Base-by-base conservation (phyloP, 2,113 vertebrate genomes). In the Bos javanicus region DNA sequence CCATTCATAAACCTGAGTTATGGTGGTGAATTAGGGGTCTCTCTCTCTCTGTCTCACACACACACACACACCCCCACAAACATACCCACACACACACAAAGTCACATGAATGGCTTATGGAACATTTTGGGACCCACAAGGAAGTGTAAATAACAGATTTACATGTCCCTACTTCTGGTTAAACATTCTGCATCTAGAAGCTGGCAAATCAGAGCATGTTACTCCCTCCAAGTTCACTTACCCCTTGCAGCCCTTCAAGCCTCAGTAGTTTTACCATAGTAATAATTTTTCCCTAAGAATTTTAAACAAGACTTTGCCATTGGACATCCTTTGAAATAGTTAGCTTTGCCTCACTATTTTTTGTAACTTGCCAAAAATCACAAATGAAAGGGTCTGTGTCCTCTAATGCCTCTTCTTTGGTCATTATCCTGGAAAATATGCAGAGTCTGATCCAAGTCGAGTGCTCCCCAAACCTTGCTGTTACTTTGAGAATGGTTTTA, bases 401-500 rank as follows among this genome's bases (percentile, higher is more conserved):
- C 98, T 97, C 1, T 94, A 96, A 95, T 90, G 91, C 97, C 98
- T 97, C 87, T 97, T 97, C 96, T 96, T 93, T 98, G 97, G 83
- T 91, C 91, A 98, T 98, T 98, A 98, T 98, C 92, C 97, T 80
- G 89, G 96, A 98, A 98, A 98, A 98, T 98, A 98, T 96, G 97
- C 97, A 97, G 86, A 97, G 87, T 97, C 92, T 11, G 88, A 93
- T 98, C 98, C 98, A 98, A 98, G 95, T 95, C 39, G 87, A 98
- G 60, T 82, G 90, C 95, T 98, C 98, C 97, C 96, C 98, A 96
- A 98, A 98, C 95, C 96, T 98, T 98, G 96, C 96, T 98, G 92
- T 97, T 98, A 98, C 98, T 98, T 98, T 97, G 98, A 98, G 98
- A 97, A 97, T 98, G 92, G 96, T 98, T 99, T 98, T 99, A 99